Conservation (phyloP, 2,888 invertebrate species). For the Temnothorax ravouxi region DNA sequence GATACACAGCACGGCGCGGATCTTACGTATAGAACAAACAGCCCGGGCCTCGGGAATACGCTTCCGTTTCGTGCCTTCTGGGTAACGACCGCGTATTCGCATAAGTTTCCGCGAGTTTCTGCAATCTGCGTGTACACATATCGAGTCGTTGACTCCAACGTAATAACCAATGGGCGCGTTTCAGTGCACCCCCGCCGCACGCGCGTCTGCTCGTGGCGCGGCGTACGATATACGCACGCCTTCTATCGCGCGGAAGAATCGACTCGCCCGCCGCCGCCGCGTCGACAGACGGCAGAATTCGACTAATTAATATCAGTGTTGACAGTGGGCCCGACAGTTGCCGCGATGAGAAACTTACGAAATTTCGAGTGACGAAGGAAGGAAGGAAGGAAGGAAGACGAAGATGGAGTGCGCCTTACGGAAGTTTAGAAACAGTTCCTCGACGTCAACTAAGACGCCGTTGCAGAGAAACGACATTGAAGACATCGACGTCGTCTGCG, state of each 20-base stretch:
- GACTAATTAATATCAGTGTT: conserved; percentile 84
- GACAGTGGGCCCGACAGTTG: conserved; percentile 71
- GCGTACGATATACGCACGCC: conserved; percentile 37
- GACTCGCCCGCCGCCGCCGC: conserved; percentile 32
- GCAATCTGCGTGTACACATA: conserved; percentile 77
- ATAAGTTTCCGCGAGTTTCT: conserved; percentile 77
- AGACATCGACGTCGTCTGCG: conserved; percentile 10
- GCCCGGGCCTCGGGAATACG: conserved; percentile 73
- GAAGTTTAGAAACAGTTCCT: conserved; percentile 48
- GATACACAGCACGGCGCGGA: conserved; percentile 82
- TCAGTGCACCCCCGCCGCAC: conserved; percentile 12
- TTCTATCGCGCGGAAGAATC: conserved; percentile 55
- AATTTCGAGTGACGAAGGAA: conserved; percentile 49
- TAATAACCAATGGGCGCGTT: conserved; percentile 73
- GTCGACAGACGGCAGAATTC: conserved; percentile 66
- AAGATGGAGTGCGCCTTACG: conserved; percentile 37
- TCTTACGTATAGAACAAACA: conserved; percentile 84
- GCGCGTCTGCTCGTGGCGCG: conserved; percentile 48
- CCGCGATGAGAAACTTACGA: conserved; percentile 61
- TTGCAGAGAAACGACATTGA: conserved; percentile 26
- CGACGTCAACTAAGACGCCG: conserved; percentile 14
- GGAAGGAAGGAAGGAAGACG: conserved; percentile 25
- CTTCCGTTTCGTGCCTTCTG: conserved; percentile 76
- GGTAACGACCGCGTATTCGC: conserved; percentile 76
- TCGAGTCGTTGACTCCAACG: conserved; percentile 71